Base-by-base conservation (phyloP, 2,113 vertebrate genomes). In the Fregetta grallaria region DNA sequence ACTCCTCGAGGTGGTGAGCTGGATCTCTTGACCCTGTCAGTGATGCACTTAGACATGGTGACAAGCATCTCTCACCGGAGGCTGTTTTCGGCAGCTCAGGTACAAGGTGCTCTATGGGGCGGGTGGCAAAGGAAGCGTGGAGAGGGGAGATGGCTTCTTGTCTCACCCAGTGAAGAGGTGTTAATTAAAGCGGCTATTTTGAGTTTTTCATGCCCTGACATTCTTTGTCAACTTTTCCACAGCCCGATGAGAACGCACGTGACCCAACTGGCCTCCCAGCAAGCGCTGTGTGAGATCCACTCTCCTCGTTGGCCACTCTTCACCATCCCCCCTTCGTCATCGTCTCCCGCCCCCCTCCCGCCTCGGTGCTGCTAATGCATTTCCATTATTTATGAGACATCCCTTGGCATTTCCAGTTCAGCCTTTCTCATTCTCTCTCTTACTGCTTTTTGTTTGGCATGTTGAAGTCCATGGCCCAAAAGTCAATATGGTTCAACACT, bases 341-440 rank as follows among this genome's bases (percentile, higher is more conserved):
- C 38, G 0, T 91, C 65, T 86, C 83, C 71, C 6, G 0, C 68
- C 47, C 27, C 18, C 3, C 34, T 68, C 47, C 75, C 11, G 1
- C 50, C 73, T 59, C 5, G 0, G 70, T 56, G 61, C 73, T 55
- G 34, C 72, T 74, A 77, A 73, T 58, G 17, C 49, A 61, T 86
- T 96, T 95, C 93, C 91, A 81, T 94, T 96, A 92, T 92, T 97
- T 89, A 96, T 91, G 86, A 95, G 90, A 76, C 8, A 58, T 84
- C 65, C 59, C 36, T 78, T 61, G 67, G 29, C 7, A 2, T 45
- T 96, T 91, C 47, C 74, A 88, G 67, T 78, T 75, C 75, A 84
- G 59, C 49, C 59, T 83, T 83, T 86, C 83, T 91, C 36, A 36
- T 80, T 80, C 52, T 61, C 19, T 58, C 38, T 76, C 50, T 70